Base-by-base conservation (phyloP, 2,113 vertebrate genomes). In the Channa argus region DNA sequence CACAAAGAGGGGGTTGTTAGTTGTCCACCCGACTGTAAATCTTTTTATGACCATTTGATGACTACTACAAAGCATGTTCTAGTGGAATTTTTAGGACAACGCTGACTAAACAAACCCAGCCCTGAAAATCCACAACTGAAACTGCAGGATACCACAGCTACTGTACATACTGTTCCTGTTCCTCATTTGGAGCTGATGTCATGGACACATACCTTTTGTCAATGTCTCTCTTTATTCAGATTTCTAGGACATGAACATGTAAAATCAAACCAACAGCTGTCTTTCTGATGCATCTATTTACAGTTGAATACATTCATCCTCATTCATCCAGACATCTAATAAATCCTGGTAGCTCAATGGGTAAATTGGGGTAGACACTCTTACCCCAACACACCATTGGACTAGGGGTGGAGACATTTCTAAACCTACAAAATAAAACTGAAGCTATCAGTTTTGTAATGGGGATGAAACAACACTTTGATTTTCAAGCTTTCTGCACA, bases 41-140 rank as follows among this genome's bases (percentile, higher is more conserved):
- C 13, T 52, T 53, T 51, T 71, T 14, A 66, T 43, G 10, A 24
- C 52, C n/a, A 50, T 45, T 11, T 24, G 24, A 60, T 24, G 47
- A 34, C 34, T 24, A 24, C 24, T 24, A 24, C 63, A 77, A 56
- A 52, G 79, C 44, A 49, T 56, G 43, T 13, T 61, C 54, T n/a
- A 15, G 5, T 62, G n/a, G 10, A n/a, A 53, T 49, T 36, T 59
- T 41, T 41, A 12, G 10, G 13, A 59, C 46, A 51, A 47, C 62
- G 8, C 37, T 68, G 37, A 71, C 49, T 36, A 71, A 71, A 83
- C 65, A 71, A 50, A 83, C 59, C 74, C 53, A 60, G 53, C 59
- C 74, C 80, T 74, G n/a, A 83, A 59, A 83, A 62, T 3, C 13
- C 46, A 83, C 74, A 77, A 10, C 14, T 63, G 6, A 62, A 79